Base-by-base conservation (phyloP, 2,113 vertebrate species). In the Scopus umbretta region DNA sequence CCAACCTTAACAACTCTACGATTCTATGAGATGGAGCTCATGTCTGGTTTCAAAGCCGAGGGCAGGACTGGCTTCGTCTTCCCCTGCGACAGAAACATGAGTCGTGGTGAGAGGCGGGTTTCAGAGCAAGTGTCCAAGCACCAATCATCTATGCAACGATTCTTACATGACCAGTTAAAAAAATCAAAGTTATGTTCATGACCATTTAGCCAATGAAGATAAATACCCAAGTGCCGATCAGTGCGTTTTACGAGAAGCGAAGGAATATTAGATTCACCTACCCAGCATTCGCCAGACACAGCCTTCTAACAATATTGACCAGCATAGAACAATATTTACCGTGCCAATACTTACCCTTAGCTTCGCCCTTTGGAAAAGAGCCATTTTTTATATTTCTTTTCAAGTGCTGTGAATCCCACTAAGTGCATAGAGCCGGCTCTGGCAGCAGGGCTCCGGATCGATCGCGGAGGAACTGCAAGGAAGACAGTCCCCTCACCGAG, bases 361-460 rank as follows among this genome's bases (percentile, higher is more conserved):
- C 45, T 26, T 38, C 3, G 1, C 12, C 3, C 16, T 20, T 66
- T 80, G n/a, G n/a, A 40, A 61, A 52, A 66, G 36, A n/a, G 42
- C 14, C 14, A 3, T 20, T 80, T 62, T 56, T 42, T 18, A 26
- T 20, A 43, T 22, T 73, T 21, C 26, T 43, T 30, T 50, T 74
- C 22, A 27, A 19, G 22, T 19, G 45, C 10, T 14, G 55, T 30
- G 40, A 55, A 75, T 55, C 42, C 55, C 25, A 36, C 29, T 5
- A 13, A 19, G 9, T 1, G 19, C 2, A 0, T 7, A 21, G 34
- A 61, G 61, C 47, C 2, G 1, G 47, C 22, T 30, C 40, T 13
- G 52, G 52, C 10, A 1, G 34, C 2, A 1, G 15, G 36, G 34
- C 45, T 45, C 18, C 0, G 1, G 22, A 22, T 45, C 6, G 1